A percentile compares a stretch with the other conserved stretches of the same genome.
These are phyloP conservation scores for Phaethornis superciliosus DNA, from an alignment of 2,113 vertebrate genomes.

Conservation along the genomic window DNA sequence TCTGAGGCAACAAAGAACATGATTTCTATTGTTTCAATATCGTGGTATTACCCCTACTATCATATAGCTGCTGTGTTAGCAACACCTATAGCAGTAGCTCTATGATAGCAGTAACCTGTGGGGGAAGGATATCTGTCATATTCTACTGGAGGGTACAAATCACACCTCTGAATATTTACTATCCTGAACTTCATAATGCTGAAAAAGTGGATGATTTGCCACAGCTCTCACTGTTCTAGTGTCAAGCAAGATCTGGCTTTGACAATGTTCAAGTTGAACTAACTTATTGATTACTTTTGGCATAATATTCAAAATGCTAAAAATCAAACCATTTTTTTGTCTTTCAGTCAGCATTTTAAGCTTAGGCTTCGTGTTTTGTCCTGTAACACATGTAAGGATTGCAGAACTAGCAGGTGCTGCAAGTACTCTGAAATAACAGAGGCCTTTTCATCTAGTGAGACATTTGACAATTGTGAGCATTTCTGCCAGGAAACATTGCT, in stretches of 20 bases:
- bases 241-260: background rate
- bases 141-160: background rate
- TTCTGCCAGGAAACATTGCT: background rate
- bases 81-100: background rate
- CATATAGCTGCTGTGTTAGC: background rate
- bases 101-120: background rate
- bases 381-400: background rate
- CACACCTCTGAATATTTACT: background rate
- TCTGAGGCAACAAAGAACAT: background rate
- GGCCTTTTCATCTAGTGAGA: background rate
- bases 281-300: background rate
- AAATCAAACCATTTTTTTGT: background rate
- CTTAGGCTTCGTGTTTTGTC: background rate
- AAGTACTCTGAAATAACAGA: background rate
- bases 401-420: background rate
- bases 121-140: fast-evolving
- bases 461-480: background rate
- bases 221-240: background rate
- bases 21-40: background rate
- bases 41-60: background rate
- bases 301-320: background rate
- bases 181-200: background rate
- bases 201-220: background rate
- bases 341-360: constrained; percentile 1
- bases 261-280: background rate